Evolutionary conservation across 2,888 invertebrate genomes (phyloP), one percentile per base, ranked within the genome.

Genomic region (Pseudococcus jackbeardsleyi): DNA sequence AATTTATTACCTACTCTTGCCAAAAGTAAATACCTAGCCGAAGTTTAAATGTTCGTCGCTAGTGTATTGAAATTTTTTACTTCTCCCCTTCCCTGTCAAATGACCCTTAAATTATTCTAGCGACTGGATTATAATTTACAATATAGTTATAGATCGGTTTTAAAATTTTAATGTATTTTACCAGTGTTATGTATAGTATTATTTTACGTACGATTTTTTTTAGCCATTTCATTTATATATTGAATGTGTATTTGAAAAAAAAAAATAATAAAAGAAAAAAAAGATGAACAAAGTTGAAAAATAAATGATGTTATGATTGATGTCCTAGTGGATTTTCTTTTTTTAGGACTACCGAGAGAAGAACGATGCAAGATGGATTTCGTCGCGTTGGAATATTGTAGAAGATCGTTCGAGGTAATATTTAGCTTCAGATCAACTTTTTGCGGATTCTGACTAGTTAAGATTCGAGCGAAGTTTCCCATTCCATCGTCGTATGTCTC

Each of bases 181-280:
- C 64, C 64, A 64, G 64, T 50, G 50, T 50, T 64, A 64, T 64
- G 64, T 64, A 64, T 64, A 64, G 64, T 64, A 64, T 64, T 64
- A 33, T 33, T 22, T 9, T 64, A 64, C 64, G 64, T 64, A 64
- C 22, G 64, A 64, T 64, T 64, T 64, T 64, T 59, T 64, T 64
- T 64, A 64, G 64, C 19, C 64, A 64, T 64, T 64, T 64, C 50
- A 50, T 50, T 50, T 50, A 50, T 50, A 22, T 64, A 64, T 64
- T 22, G 64, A 64, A 64, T 64, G 64, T 64, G 64, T 64, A 64
- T 64, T 50, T 50, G 17, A 50, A 50, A 50, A 17, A 50, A 50
- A 50, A 50, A 50, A 50, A 5, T 46, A 46, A 50, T 17, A 15
- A 50, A 50, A 50, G 15, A 50, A 50, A 50, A 50, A 33, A 33